Conservation (phyloP, 2,113 vertebrate species). For the Collichthys lucidus region DNA sequence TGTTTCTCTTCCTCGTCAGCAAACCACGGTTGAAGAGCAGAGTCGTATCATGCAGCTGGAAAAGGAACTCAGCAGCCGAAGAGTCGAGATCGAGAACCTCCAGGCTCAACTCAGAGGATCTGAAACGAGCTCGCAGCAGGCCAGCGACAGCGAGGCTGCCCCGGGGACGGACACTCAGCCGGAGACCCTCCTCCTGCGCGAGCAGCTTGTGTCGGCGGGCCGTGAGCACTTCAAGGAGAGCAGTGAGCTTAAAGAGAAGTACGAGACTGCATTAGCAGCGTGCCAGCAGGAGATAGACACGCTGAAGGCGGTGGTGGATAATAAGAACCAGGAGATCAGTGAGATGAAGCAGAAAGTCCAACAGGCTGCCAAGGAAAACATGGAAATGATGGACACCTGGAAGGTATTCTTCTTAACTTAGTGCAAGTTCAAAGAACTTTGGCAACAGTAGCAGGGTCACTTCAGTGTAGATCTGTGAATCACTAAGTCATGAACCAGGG, state of each 20-base stretch:
- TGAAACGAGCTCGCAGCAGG: constrained; percentile 38
- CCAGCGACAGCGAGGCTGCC: constrained; percentile 43
- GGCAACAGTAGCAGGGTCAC: background rate
- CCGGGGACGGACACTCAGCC: constrained; percentile 76
- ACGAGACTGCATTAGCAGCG: constrained; percentile 83
- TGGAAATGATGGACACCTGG: constrained; percentile 99
- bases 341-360: constrained; percentile 92
- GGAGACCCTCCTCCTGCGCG: constrained; percentile 84
- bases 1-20: constrained; percentile 77
- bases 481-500: background rate
- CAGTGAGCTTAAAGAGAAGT: constrained; percentile 87
- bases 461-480: background rate
- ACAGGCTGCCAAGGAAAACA: constrained; percentile 93
- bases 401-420: constrained; percentile 78
- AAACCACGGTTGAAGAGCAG: constrained; percentile 95
- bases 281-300: constrained; percentile 88
- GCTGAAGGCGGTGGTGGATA: constrained; percentile 87
- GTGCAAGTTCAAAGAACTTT: background rate
- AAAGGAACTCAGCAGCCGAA: constrained; percentile 88
- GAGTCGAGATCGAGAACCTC: constrained; percentile 88
- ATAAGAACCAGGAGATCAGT: constrained; percentile 88
- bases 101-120: constrained; percentile 84
- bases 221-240: constrained; percentile 89
- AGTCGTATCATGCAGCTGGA: constrained; percentile 93
- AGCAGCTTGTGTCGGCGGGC: constrained; percentile 86